Evolutionary conservation across 1,140 invertebrate species (phyloP).

Genomic region (Saxidomus purpurata): DNA sequence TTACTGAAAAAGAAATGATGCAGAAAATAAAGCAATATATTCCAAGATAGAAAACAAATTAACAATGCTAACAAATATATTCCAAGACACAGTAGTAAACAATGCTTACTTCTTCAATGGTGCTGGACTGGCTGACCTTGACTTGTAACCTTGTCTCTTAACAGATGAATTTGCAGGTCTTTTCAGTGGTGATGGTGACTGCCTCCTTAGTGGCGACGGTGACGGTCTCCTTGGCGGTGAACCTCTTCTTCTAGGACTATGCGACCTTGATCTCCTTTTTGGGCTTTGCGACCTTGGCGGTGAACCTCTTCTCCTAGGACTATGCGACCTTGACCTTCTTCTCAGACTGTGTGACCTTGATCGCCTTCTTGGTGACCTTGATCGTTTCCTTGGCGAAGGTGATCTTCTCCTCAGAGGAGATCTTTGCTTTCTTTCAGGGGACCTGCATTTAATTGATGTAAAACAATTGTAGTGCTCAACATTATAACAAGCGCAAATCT

Average conservation of each 20-base stretch:
- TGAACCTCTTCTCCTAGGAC: neutral
- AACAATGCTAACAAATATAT: too few relatives aligned
- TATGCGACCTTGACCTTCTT: neutral
- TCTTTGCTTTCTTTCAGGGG: constrained; percentile 27
- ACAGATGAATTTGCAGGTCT: constrained; percentile 43
- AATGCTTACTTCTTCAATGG: neutral
- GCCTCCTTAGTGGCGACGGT: constrained; percentile 7
- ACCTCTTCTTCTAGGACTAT: constrained; percentile 16
- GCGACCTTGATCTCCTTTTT: constrained; percentile 19
- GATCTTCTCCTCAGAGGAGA: constrained; percentile 28
- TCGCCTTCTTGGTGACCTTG: constrained; percentile 28
- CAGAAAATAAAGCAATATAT: too few relatives aligned
- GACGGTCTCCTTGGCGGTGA: neutral
- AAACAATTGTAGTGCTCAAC: too few relatives aligned
- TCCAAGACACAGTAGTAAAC: too few relatives aligned
- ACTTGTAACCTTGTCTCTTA: constrained; percentile 20
- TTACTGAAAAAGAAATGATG: too few relatives aligned
- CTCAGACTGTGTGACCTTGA: constrained; percentile 2
- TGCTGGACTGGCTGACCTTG: constrained; percentile 33
- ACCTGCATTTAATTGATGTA: constrained; percentile 16
- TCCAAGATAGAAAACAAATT: too few relatives aligned
- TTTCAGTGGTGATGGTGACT: neutral
- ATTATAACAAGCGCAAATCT: too few relatives aligned
- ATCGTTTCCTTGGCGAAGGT: constrained; percentile 17
- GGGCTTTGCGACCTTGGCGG: constrained; percentile 21